Conservation (phyloP, 2,797 vertebrate species). For the Pipistrellus pygmaeus region DNA sequence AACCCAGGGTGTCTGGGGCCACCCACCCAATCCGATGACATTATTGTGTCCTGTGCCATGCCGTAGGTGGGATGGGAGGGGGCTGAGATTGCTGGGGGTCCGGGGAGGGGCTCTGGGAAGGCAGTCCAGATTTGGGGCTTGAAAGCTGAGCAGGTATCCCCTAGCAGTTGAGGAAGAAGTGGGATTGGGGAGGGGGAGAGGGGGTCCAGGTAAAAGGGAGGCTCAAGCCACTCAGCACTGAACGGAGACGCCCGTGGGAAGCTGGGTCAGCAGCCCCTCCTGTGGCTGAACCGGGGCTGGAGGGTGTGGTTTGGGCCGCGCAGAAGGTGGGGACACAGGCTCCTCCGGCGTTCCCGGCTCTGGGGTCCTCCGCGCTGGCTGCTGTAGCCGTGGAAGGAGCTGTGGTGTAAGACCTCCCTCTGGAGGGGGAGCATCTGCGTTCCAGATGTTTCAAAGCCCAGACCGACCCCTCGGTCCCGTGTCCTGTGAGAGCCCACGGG, state of each 20-base stretch:
- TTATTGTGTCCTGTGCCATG: accelerated
- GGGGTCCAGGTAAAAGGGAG: not conserved
- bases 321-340: too few species aligned
- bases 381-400: not conserved
- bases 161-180: not conserved
- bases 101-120: not conserved
- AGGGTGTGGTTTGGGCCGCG: not conserved
- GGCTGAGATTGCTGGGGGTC: not conserved
- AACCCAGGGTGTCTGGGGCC: not conserved
- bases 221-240: not conserved
- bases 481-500: not conserved
- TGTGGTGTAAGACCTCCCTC: not conserved
- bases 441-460: not conserved
- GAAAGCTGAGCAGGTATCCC: not conserved
- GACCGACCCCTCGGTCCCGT: not conserved
- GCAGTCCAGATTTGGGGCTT: too few species aligned
- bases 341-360: not conserved
- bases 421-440: not conserved
- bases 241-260: not conserved
- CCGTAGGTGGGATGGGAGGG: not conserved
- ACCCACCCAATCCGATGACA: not conserved
- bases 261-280: not conserved
- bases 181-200: too few species aligned
- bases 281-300: not conserved
- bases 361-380: not conserved